phyloP scores from a whole-genome alignment of 2,113 vertebrate species.

The Chrysemys picta region DNA sequence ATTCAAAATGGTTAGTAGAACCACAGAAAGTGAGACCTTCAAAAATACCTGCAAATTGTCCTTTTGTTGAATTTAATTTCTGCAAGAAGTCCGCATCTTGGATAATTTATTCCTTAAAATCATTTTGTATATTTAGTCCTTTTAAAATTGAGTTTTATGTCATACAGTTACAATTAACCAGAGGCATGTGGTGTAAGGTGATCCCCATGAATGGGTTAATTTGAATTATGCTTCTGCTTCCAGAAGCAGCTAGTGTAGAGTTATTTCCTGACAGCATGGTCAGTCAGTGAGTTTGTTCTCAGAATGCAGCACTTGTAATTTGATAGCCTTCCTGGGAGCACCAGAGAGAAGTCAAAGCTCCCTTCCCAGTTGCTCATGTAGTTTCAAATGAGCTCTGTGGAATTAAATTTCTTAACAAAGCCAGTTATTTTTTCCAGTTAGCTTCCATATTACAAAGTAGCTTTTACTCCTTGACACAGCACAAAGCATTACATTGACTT shows the following conservation, averaged over 20 bases:
- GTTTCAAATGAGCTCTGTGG: neutral
- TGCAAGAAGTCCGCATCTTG: neutral
- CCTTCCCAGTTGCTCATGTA: neutral
- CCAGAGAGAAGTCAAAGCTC: neutral
- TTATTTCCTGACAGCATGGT: neutral
- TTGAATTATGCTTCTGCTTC: neutral
- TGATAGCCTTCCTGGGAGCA: neutral
- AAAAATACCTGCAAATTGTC: neutral
- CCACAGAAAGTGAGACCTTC: neutral
- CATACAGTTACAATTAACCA: neutral
- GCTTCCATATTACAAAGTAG: neutral
- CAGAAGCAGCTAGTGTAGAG: neutral
- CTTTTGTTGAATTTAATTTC: neutral
- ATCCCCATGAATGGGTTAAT: neutral
- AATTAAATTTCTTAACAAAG: neutral
- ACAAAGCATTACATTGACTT: neutral
- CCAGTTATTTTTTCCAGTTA: neutral
- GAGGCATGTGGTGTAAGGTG: neutral
- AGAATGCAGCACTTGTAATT: neutral
- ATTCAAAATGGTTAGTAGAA: constrained; percentile 80
- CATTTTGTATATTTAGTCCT: neutral
- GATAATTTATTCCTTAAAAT: neutral
- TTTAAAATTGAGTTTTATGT: neutral
- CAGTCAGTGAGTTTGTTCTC: neutral
- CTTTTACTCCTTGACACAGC: neutral